Evolutionary conservation across 1,140 invertebrate species (phyloP), one percentile per base, ranked within the genome.

Genomic region (Zaprionus kolodkinae): DNA sequence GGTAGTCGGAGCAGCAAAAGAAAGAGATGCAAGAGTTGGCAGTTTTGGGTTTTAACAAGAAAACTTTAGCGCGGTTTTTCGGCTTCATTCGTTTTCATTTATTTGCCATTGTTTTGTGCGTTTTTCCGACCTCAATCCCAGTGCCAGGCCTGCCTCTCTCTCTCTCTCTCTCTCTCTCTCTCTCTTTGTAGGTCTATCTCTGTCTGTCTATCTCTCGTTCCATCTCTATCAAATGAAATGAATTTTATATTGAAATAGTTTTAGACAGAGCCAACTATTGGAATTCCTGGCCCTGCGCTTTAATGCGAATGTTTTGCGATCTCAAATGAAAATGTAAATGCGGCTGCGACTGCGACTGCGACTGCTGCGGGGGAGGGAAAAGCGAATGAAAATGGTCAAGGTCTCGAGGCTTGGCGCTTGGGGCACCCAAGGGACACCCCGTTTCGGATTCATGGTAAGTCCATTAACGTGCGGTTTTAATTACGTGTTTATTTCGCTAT

Each of bases 241-340:
- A 87, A 87, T 87, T 87, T 87, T 87, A 87, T 87, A 87, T 87
- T 87, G 84, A 88, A 87, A 87, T 87, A 87, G 84, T 87, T 87
- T 80, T 71, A 21, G 21, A 71, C 72, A 79, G 36, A 36, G 55
- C 12, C 59, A 69, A 66, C 76, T 77, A 83, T 88, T 83, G 70
- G 73, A 64, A 71, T 72, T 65, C 70, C 55, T 71, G 56, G 61
- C 36, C 27, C 21, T 21, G 45, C 36, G 15, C 59, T 73, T 68
- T 56, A 66, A 68, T 61, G 76, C 66, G 62, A 63, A 65, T 63
- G 60, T 52, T 69, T 52, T 35, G 61, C 13, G n/a, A 64, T 76
- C 70, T 73, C 59, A 73, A 60, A 64, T 74, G 52, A 21, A 71
- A 55, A 64, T 65, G 17, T 25, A 65, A 68, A 73, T 45, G 13